A percentile compares a stretch with the other conserved stretches of the same genome.
phyloP scores from a whole-genome alignment of 1,140 invertebrate species.

The Bacillus rossius region DNA sequence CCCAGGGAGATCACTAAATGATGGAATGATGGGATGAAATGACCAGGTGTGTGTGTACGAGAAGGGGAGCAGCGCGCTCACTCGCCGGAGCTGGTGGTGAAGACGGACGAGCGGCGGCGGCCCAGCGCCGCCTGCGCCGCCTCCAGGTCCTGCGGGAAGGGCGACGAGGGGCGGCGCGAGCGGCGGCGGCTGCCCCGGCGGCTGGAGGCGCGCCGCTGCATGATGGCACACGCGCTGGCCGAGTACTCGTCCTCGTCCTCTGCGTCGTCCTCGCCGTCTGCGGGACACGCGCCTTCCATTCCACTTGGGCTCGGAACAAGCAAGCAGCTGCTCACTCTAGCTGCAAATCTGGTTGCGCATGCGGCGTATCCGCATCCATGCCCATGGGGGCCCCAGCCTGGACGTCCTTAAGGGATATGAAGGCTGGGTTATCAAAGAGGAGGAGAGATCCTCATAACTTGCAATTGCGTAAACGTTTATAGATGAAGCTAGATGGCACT shows the following conservation, averaged over 20 bases:
- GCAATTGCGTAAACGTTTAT: neutral
- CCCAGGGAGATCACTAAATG: too few species aligned
- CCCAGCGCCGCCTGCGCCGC: slow-evolving; percentile 24
- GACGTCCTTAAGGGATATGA: too few species aligned
- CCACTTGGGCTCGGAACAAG: neutral
- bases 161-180: slow-evolving; percentile 59
- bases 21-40: too few species aligned
- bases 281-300: neutral
- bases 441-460: too few species aligned
- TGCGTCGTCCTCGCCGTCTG: slow-evolving; percentile 46
- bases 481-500: neutral
- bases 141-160: slow-evolving; percentile 52
- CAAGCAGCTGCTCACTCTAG: neutral
- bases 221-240: slow-evolving; percentile 70
- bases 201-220: slow-evolving; percentile 63
- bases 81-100: slow-evolving; percentile 82
- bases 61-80: too few species aligned
- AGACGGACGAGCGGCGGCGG: slow-evolving; percentile 67
- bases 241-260: slow-evolving; percentile 77
- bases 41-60: too few species aligned
- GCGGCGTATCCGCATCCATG: too few species aligned
- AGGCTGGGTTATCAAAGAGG: too few species aligned
- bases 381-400: too few species aligned
- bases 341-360: neutral
- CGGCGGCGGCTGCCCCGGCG: slow-evolving; percentile 51